Base-by-base conservation (phyloP, 2,797 vertebrate species). In the Pangasius mekongensis region DNA sequence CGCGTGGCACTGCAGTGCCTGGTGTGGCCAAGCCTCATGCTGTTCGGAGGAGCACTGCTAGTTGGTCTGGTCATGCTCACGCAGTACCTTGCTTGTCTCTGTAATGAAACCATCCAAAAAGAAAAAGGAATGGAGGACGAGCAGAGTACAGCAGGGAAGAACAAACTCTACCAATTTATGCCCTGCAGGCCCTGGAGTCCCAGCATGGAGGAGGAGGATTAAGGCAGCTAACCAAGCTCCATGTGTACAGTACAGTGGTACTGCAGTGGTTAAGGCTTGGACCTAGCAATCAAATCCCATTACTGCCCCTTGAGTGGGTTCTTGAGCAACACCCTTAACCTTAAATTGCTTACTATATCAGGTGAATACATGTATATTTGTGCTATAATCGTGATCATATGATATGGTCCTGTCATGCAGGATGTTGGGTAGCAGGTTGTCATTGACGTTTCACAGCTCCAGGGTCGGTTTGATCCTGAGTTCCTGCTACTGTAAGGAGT, bases 41-140 rank as follows among this genome's bases (percentile, higher is more conserved):
- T 98, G 89, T 89, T 91, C 0, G 96, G 95, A 0, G 97, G 97
- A 0, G 94, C 89, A 27, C 91, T 97, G 92, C 94, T 97, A 88
- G 94, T 97, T 88, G 96, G 94, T 20, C 94, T 98, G 58, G 96
- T 98, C 81, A 97, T 96, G 92, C 89, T 97, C 87, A 97, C 95
- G 0, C 97, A 97, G 93, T 89, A 91, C 87, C 92, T 97, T 54
- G 95, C 95, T 27, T 91, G 91, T 4, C 83, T 96, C 87, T 96
- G 95, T 91, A 91, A 92, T 0, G 91, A 94, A 88, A 87, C 95
- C 3, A 56, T 20, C 5, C 83, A 91, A 83, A 74, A 73, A 2
- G 86, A 91, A 80, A 77, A 91, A 54, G 43, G 71, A 0, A 60
- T 89, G 36, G 91, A 82, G 3, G 87, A 52, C 71, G 30, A 83